These are phyloP conservation scores for Poecilia picta DNA, from an alignment of 2,797 vertebrate species.

Conservation along the genomic window DNA sequence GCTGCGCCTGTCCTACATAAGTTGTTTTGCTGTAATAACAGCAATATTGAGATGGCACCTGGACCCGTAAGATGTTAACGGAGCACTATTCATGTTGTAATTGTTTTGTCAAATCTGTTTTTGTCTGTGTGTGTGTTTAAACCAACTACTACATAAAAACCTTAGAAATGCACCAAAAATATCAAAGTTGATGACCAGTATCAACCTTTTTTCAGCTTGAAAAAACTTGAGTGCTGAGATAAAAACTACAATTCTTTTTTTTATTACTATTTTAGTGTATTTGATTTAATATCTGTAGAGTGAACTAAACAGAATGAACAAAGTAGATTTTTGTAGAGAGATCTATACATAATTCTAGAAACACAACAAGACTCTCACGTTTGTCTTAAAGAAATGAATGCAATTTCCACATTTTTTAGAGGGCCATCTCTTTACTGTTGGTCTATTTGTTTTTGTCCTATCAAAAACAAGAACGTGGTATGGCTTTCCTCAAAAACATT, in stretches of 20 bases:
- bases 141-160: not conserved
- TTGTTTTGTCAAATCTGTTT: not conserved
- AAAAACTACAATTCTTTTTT: not conserved
- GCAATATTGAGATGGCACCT: slow-evolving; percentile 2
- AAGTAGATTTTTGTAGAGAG: not conserved
- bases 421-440: not conserved
- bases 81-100: not conserved
- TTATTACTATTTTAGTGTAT: not conserved
- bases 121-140: not conserved
- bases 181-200: not conserved
- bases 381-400: not conserved
- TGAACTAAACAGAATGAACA: not conserved
- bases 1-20: slow-evolving; percentile 25
- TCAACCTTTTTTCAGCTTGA: not conserved
- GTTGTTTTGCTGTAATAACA: slow-evolving; percentile 10
- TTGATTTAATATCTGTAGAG: not conserved
- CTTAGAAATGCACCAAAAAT: not conserved
- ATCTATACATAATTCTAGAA: not conserved
- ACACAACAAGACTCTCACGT: not conserved
- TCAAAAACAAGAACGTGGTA: not conserved
- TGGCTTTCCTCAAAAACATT: not conserved
- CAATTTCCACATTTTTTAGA: not conserved
- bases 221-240: too few species aligned
- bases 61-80: not conserved
- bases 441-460: not conserved